Evolutionary conservation across 1,140 invertebrate genomes (phyloP).

Genomic region (Pseudomyrmex concolor): DNA sequence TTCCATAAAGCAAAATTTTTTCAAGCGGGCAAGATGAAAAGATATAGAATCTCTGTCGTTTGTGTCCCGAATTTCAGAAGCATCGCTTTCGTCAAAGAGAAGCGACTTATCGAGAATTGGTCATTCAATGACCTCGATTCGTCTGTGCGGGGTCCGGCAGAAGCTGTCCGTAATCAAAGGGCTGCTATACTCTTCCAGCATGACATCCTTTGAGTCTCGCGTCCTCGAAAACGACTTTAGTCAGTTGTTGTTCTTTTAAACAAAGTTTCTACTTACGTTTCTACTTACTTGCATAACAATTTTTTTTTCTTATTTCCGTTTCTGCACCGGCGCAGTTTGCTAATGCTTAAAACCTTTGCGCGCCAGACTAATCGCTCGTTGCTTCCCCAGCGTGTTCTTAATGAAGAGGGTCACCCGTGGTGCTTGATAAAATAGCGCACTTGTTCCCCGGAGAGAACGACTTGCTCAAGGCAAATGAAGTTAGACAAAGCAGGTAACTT

Average conservation of each 20-base stretch:
- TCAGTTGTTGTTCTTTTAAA: background rate
- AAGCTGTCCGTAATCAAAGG: slow-evolving; percentile 31
- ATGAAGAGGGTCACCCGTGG: slow-evolving; percentile 22
- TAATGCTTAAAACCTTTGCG: too few species aligned
- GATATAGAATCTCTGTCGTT: background rate
- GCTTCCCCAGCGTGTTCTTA: slow-evolving; percentile 22
- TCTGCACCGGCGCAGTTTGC: too few species aligned
- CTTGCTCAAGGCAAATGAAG: slow-evolving; percentile 49
- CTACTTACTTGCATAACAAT: too few species aligned
- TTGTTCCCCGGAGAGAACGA: slow-evolving; percentile 9
- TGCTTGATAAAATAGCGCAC: slow-evolving; percentile 23
- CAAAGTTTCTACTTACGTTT: too few species aligned
- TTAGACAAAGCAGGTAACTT: slow-evolving; percentile 58
- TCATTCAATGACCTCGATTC: slow-evolving; percentile 53
- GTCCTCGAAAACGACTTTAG: slow-evolving; percentile 41
- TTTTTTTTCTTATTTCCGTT: too few species aligned
- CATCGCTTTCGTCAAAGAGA: slow-evolving; percentile 29
- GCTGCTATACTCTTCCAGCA: slow-evolving; percentile 20
- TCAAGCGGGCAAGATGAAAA: background rate
- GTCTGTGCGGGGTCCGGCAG: background rate
- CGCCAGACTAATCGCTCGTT: too few species aligned
- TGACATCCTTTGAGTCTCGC: slow-evolving; percentile 47
- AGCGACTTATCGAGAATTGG: slow-evolving; percentile 25
- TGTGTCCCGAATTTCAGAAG: slow-evolving; percentile 30
- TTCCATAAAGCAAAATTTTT: slow-evolving; percentile 11